These are phyloP conservation scores for Clavelina lepadiformis DNA, from an alignment of 23 tunicate species.

Conservation along the genomic window DNA sequence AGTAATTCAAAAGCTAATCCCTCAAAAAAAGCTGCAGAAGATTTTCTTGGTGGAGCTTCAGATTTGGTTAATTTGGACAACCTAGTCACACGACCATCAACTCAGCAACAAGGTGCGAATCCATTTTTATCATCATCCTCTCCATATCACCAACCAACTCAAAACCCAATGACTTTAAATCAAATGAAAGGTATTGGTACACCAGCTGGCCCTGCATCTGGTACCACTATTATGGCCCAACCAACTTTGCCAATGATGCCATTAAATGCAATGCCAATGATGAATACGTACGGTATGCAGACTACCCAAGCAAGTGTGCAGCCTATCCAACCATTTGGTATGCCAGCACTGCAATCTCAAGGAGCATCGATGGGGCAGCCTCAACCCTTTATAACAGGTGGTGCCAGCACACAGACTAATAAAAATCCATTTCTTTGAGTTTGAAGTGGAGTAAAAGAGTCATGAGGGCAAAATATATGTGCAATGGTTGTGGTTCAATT, in stretches of 20 bases:
- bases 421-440: conserved; percentile 50
- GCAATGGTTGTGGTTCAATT: too few species aligned
- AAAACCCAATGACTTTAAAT: conserved; percentile 34
- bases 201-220: conserved; percentile 29
- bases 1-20: not conserved
- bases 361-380: conserved; percentile 1
- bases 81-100: conserved; percentile 69
- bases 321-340: not conserved
- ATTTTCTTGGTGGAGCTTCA: conserved; percentile 84
- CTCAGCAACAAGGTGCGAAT: conserved; percentile 49
- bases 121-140: conserved; percentile 54
- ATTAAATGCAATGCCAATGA: not conserved
- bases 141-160: conserved; percentile 45
- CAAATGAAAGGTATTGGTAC: conserved; percentile 51
- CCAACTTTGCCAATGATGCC: conserved; percentile 37
- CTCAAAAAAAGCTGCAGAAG: conserved; percentile 67
- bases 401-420: conserved; percentile 11
- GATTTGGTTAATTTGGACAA: conserved; percentile 90
- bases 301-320: conserved; percentile 5
- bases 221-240: conserved; percentile 34
- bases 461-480: not conserved
- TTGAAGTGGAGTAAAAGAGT: not conserved
- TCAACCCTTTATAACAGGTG: conserved; percentile 17
- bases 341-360: conserved; percentile 8
- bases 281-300: conserved; percentile 7